Base-by-base conservation (phyloP, 2,113 vertebrate genomes). In the Crocuta crocuta region DNA sequence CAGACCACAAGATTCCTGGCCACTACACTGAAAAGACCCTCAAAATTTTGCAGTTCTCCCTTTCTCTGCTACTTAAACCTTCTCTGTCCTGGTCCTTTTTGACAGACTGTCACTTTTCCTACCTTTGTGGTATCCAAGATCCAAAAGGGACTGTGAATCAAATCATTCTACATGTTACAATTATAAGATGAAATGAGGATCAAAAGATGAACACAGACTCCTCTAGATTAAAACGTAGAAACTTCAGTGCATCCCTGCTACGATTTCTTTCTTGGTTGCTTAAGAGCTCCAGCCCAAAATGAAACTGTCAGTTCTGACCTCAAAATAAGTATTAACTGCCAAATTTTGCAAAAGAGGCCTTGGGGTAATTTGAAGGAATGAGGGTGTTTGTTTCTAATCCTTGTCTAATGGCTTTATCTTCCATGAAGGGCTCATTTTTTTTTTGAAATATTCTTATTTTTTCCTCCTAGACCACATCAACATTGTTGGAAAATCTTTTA, bases 361-460 rank as follows among this genome's bases (percentile, higher is more conserved):
- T 84, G 4, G 4, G 39, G 26, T 74, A 23, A 91, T 89, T 55
- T 93, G 53, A 83, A 96, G 24, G 4, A 33, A 4, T 21, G 10
- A 10, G n/a, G 4, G 13, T 45, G 0, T 24, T 89, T 13, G 13
- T 71, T 48, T 89, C 43, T 73, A 85, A 58, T 90, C 39, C 16
- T 80, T 68, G 19, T 71, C 2, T 33, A 74, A 39, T 74, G 82
- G 10, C 50, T 79, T 66, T 84, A 79, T 93, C 24, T 43, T 73
- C 58, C n/a, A 45, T 50, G n/a, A 95, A 66, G 58, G 81, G 17
- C 4, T 96, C 74, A 19, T 68, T 73, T 91, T 94, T 83, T 16
- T 90, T 94, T 82, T 48, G 26, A 95, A 73, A 70, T 58, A 15
- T 4, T 96, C 89, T 21, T 78, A 63, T 92, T 94, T 82, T 78